Evolutionary conservation across 2,888 invertebrate genomes (phyloP).

Genomic region (Drosophila affinis): DNA sequence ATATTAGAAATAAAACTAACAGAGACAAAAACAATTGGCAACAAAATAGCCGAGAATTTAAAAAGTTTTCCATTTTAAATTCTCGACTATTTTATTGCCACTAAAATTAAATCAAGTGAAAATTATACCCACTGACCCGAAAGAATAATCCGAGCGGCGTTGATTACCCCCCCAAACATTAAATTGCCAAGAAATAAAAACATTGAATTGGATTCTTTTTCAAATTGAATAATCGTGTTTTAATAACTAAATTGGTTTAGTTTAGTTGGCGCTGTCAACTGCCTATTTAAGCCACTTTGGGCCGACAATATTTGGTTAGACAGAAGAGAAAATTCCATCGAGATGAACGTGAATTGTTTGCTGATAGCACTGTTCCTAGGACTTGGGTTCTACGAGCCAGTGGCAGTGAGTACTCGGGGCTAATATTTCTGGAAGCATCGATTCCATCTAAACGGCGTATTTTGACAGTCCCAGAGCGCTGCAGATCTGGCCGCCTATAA

Average conservation of each 20-base stretch:
- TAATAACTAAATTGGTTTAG: slow-evolving; percentile 59
- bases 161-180: slow-evolving; percentile 45
- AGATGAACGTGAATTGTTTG: slow-evolving; percentile 42
- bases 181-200: slow-evolving; percentile 17
- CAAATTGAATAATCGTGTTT: slow-evolving; percentile 46
- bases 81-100: too few relatives aligned
- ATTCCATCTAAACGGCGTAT: not conserved
- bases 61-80: too few relatives aligned
- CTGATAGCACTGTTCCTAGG: slow-evolving; percentile 14
- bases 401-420: slow-evolving; percentile 27
- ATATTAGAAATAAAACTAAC: too few relatives aligned
- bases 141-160: slow-evolving; percentile 2
- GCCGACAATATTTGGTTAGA: slow-evolving; percentile 6
- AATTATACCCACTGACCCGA: slow-evolving; percentile 25
- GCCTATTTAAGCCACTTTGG: slow-evolving; percentile 48
- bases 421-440: not conserved
- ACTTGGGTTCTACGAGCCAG: slow-evolving; percentile 29
- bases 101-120: not conserved
- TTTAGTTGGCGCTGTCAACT: not conserved
- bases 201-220: not conserved
- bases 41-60: not conserved
- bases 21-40: not conserved
- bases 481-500: slow-evolving; percentile 53
- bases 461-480: slow-evolving; percentile 47
- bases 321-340: slow-evolving; percentile 9